A percentile compares a stretch with the other conserved stretches of the same genome.
Evolutionary conservation across 2,888 invertebrate genomes (phyloP).

Genomic region (Scelioninae gen. 1): DNA sequence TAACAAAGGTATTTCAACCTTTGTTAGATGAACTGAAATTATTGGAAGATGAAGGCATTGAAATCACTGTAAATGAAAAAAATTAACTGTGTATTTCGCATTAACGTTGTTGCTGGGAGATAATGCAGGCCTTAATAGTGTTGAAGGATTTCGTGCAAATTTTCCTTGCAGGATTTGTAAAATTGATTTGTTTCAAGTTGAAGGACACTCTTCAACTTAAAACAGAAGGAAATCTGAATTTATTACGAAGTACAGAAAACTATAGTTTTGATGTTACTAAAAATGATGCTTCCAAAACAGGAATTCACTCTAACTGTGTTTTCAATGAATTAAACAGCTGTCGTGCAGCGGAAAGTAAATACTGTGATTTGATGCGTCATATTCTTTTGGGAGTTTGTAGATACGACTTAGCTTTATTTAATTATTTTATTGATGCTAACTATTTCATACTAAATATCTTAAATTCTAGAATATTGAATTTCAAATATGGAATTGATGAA

Average conservation of each 20-base stretch:
- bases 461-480: constrained; percentile 54
- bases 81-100: too few relatives aligned
- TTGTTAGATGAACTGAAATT: too few relatives aligned
- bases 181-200: too few relatives aligned
- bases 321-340: constrained; percentile 48
- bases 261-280: background rate
- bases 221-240: background rate
- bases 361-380: constrained; percentile 69
- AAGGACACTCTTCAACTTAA: background rate
- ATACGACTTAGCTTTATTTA: constrained; percentile 64
- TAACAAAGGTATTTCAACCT: too few relatives aligned
- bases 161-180: background rate
- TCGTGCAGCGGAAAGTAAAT: constrained; percentile 55
- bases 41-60: too few relatives aligned
- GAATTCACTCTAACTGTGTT: background rate
- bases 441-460: constrained; percentile 45
- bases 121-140: too few relatives aligned
- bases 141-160: too few relatives aligned
- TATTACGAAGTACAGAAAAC: background rate
- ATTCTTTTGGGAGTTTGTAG: constrained; percentile 55
- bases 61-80: too few relatives aligned
- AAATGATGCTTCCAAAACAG: constrained; percentile 45
- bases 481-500: constrained; percentile 59
- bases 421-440: constrained; percentile 36
- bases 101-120: too few relatives aligned